A percentile compares a stretch with the other conserved stretches of the same genome.
These are phyloP conservation scores for Helleia helle DNA, from an alignment of 2,888 invertebrate genomes.

Conservation along the genomic window DNA sequence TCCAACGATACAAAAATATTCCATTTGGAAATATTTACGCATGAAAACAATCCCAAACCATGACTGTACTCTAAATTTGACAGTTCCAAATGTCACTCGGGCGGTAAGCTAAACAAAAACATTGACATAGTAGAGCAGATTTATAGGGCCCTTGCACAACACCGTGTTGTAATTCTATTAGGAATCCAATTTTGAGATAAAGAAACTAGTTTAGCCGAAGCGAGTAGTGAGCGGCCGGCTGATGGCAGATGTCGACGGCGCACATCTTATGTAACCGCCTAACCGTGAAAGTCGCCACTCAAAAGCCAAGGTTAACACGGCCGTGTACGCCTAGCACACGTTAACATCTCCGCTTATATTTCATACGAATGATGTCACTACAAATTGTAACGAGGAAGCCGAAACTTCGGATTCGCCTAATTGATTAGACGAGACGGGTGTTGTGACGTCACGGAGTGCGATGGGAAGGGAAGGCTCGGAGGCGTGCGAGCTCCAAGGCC, in stretches of 20 bases:
- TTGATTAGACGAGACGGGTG: slow-evolving; percentile 22
- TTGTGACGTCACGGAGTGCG: slow-evolving; percentile 30
- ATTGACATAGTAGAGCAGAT: too few species aligned
- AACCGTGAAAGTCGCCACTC: slow-evolving; percentile 73
- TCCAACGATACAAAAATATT: too few species aligned
- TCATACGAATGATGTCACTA: slow-evolving; percentile 54
- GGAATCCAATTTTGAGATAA: neutral
- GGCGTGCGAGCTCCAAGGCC: slow-evolving; percentile 64
- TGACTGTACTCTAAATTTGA: too few species aligned
- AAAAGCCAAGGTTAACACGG: slow-evolving; percentile 71
- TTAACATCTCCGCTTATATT: slow-evolving; percentile 26
- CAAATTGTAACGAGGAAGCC: slow-evolving; percentile 29
- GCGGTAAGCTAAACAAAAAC: too few species aligned
- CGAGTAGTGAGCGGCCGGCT: slow-evolving; percentile 25
- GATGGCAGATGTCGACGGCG: slow-evolving; percentile 40
- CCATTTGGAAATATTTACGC: too few species aligned
- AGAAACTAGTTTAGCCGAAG: slow-evolving; percentile 34
- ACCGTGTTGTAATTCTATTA: neutral
- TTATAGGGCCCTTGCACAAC: neutral
- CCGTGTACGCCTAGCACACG: slow-evolving; percentile 45
- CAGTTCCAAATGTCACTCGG: too few species aligned
- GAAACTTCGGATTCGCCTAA: slow-evolving; percentile 23
- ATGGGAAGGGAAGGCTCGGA: slow-evolving; percentile 58
- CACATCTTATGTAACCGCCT: slow-evolving; percentile 69
- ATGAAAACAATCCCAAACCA: too few species aligned